These are phyloP conservation scores for Coracopsis vasa DNA, from an alignment of 2,113 vertebrate species.

Conservation along the genomic window DNA sequence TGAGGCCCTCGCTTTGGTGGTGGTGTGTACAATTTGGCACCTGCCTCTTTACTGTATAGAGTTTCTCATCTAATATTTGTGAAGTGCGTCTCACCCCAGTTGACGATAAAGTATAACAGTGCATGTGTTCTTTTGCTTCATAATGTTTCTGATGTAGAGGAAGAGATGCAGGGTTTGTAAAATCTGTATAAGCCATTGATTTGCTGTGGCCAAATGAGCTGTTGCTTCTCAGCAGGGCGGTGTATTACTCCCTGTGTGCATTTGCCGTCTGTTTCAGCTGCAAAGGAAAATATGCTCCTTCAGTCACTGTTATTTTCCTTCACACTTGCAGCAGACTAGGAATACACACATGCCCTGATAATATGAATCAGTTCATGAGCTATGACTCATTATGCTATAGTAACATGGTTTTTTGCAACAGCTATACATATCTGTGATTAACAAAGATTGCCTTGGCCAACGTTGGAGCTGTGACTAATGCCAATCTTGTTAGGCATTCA, in stretches of 20 bases:
- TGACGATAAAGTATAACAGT: not conserved
- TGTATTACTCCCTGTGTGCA: not conserved
- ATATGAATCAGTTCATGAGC: not conserved
- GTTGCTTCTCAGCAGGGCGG: not conserved
- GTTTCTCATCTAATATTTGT: not conserved
- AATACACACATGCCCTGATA: slow-evolving; percentile 35
- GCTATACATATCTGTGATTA: not conserved
- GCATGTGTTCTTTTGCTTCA: not conserved
- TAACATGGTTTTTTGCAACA: not conserved
- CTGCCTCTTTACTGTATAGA: not conserved
- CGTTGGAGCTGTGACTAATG: slow-evolving; percentile 11
- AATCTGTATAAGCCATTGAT: not conserved
- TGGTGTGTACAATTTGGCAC: not conserved
- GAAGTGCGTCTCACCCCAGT: fast-evolving
- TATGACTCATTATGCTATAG: not conserved
- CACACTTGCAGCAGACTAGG: not conserved
- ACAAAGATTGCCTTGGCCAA: not conserved
- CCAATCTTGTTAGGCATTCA: not conserved
- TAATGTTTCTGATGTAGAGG: not conserved
- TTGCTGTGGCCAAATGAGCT: not conserved
- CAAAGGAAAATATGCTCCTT: not conserved
- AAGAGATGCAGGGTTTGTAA: not conserved
- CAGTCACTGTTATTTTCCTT: slow-evolving; percentile 35
- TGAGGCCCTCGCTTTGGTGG: fast-evolving
- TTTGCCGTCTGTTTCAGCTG: not conserved